Base-by-base conservation (phyloP, 53 echinoderm and acorn worm genomes). In the Paracentrotus lividus region DNA sequence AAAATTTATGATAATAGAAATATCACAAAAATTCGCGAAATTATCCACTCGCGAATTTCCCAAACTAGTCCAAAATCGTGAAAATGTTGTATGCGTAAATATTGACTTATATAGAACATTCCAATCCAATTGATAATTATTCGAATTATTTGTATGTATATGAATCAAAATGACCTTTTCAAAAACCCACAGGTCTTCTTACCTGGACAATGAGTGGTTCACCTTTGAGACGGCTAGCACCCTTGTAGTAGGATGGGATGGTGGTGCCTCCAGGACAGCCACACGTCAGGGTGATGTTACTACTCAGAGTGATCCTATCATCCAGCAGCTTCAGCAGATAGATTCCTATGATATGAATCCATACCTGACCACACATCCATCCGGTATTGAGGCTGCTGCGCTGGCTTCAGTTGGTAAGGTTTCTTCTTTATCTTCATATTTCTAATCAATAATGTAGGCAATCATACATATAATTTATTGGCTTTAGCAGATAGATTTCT, bases 171-270 rank as follows among this genome's bases (percentile, higher is more conserved):
- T n/a, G n/a, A n/a, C n/a, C n/a, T n/a, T n/a, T n/a, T n/a, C n/a
- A n/a, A n/a, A n/a, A n/a, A n/a, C 12, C 47, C 15, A 18, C 45
- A 97, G 96, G 68, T 99, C 99, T 0, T 95, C 99, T 23, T 99
- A 99, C 92, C 92, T 99, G 38, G 99, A 99, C 94, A 96, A 99
- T 61, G 99, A 99, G 38, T 99, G 99, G 99, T 96, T 99, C 91
- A 96, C 96, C 57, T 99, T 97, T 93, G 99, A 99, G 91, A 97
- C 97, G 3, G 92, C 97, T 1, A 94, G 96, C n/a, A 97, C 99
- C 65, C 90, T 99, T 33, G 95, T 99, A 0, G 97, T 99, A 24
- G 99, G 99, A 16, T 99, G 98, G 98, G 98, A 97, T 52, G 98
- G 98, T 2, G 97, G 98, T 36, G 97, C 97, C 2, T 97, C 97